Evolutionary conservation across 2,113 vertebrate species (phyloP).

Genomic region (Anser cygnoides): DNA sequence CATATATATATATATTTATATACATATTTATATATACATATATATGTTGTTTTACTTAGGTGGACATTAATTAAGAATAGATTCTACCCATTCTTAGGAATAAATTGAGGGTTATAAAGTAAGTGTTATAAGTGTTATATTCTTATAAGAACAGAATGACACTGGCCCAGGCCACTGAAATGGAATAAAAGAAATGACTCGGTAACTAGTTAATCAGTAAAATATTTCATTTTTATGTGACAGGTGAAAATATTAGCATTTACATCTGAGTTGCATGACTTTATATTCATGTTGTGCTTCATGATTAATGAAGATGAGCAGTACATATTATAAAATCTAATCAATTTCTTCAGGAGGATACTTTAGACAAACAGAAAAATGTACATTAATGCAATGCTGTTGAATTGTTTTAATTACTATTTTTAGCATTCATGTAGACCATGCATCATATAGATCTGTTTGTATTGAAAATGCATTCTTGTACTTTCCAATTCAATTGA

Average conservation of each 20-base stretch:
- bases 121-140: not conserved
- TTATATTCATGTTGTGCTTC: not conserved
- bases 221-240: not conserved
- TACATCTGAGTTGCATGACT: not conserved
- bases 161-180: not conserved
- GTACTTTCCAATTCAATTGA: constrained; percentile 23
- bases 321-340: not conserved
- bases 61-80: not conserved
- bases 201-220: not conserved
- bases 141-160: not conserved
- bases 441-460: not conserved
- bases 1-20: too few relatives aligned
- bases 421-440: not conserved
- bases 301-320: not conserved
- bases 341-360: not conserved
- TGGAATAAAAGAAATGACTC: not conserved
- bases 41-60: not conserved
- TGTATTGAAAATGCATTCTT: not conserved
- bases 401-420: not conserved
- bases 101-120: not conserved
- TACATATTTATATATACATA: too few relatives aligned
- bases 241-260: not conserved
- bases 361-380: not conserved
- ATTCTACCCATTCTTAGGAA: not conserved
- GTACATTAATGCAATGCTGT: not conserved